Evolutionary conservation across 1,140 invertebrate species (phyloP).

Genomic region (Pseudomyrmex concolor): DNA sequence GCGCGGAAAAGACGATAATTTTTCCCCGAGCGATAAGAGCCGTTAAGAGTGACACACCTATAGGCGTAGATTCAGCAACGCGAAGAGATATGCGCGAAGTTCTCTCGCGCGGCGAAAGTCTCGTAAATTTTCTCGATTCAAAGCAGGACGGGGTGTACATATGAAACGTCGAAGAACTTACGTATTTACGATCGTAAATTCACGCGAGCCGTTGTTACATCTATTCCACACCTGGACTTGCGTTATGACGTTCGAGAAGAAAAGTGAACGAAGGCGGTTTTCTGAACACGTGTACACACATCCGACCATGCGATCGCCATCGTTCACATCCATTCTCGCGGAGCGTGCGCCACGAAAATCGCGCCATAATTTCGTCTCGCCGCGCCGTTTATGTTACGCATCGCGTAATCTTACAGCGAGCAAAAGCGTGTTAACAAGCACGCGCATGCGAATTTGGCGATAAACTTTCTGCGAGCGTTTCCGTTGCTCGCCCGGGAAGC

Average conservation of each 20-base stretch:
- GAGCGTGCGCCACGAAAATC: slow-evolving; percentile 53
- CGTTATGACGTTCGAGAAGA: slow-evolving; percentile 44
- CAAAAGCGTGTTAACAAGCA: slow-evolving; percentile 72
- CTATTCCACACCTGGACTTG: slow-evolving; percentile 22
- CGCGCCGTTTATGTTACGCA: background rate
- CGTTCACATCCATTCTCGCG: slow-evolving; percentile 26
- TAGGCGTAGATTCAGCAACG: background rate
- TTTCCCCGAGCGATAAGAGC: background rate
- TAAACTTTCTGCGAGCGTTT: slow-evolving; percentile 68
- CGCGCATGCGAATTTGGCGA: slow-evolving; percentile 33
- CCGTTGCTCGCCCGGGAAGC: slow-evolving; percentile 66
- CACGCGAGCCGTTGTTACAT: slow-evolving; percentile 14
- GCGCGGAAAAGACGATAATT: background rate
- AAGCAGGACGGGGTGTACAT: slow-evolving; percentile 2
- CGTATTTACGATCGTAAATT: slow-evolving; percentile 45
- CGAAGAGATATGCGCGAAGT: slow-evolving; percentile 12
- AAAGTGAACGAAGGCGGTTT: slow-evolving; percentile 8
- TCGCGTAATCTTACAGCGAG: slow-evolving; percentile 68
- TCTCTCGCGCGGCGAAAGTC: background rate
- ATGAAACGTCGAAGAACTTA: slow-evolving; percentile 33
- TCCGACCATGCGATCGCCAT: slow-evolving; percentile 2
- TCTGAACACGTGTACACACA: slow-evolving; percentile 28
- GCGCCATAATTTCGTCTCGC: slow-evolving; percentile 39
- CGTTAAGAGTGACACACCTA: background rate
- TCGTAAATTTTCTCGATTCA: slow-evolving; percentile 39